Evolutionary conservation across 1,140 invertebrate species (phyloP), one percentile per base, ranked within the genome.

Genomic region (Caenorhabditis brenneri): DNA sequence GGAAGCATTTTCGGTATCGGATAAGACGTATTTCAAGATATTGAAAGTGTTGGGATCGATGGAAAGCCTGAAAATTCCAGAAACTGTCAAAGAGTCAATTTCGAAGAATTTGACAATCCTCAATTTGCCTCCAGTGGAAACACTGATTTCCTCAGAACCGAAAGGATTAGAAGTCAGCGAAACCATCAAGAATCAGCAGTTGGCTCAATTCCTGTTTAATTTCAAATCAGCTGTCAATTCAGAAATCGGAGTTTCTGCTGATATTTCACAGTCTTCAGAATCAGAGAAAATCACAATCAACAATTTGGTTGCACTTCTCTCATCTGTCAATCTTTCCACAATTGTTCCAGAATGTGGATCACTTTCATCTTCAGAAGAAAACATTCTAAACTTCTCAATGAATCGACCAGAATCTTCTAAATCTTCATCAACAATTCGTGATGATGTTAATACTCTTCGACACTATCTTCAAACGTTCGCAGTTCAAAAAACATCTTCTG

Each of bases 41-140:
- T 22, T 74, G 65, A 74, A 42, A n/a, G 36, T 74, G 3, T 74
- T 74, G 36, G 65, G 36, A 74, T 74, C 65, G 10, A 74, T 74
- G 36, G 1, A 74, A 22, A 74, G 36, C 10, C 2, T 31, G 9
- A n/a, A 42, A 42, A 74, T 74, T 24, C 65, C 65, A 10, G 65
- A 74, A 10, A 2, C 33, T 42, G 36, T 74, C 19, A 74, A 74
- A 42, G 65, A 74, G 15, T 42, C 65, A 19, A 42, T 74, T 74
- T 42, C 65, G 9, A 74, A 42, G n/a, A 74, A 74, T 46, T 46
- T 74, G 36, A 42, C n/a, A 15, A 74, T 74, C 46, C 65, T 74
- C 9, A 42, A 74, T 42, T 74, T 74, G 36, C 36, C 65, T 36
- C 65, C 65, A 74, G 36, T 74, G 6, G 65, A 74, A 9, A 46